phyloP scores from a whole-genome alignment of 2,888 invertebrate genomes.

The Diachrysia chrysitis region DNA sequence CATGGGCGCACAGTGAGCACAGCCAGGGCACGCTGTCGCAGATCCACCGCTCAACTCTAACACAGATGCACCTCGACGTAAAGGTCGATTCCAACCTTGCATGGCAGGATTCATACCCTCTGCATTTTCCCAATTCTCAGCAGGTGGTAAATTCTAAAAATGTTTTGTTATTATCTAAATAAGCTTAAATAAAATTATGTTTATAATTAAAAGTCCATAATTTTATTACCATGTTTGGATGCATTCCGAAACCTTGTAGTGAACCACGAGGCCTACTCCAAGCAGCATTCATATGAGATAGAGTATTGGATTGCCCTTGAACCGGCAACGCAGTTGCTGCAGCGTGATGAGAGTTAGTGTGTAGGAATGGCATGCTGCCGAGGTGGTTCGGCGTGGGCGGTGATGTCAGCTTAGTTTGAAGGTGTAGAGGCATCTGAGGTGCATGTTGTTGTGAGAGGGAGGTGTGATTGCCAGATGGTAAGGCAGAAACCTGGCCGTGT shows the following conservation, averaged over 20 bases:
- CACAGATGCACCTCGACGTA: constrained; percentile 83
- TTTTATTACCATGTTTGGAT: constrained; percentile 71
- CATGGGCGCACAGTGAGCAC: constrained; percentile 65
- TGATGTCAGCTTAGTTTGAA: constrained; percentile 68
- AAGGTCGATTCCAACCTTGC: constrained; percentile 77
- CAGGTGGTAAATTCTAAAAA: constrained; percentile 57
- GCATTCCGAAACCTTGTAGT: constrained; percentile 75
- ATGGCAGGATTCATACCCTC: constrained; percentile 60
- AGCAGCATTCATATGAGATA: constrained; percentile 70
- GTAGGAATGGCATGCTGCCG: constrained; percentile 82
- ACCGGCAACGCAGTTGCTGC: constrained; percentile 57
- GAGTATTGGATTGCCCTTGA: constrained; percentile 70
- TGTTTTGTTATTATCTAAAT: too few relatives aligned
- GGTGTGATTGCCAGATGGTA: constrained; percentile 61
- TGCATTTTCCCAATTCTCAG: constrained; percentile 76
- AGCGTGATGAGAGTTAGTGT: constrained; percentile 70
- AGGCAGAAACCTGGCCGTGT: constrained; percentile 30
- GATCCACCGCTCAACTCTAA: constrained; percentile 76
- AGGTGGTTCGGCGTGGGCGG: constrained; percentile 65
- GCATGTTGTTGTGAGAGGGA: constrained; percentile 59
- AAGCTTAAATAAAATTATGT: background rate
- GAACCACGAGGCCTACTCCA: constrained; percentile 80
- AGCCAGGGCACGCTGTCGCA: constrained; percentile 62
- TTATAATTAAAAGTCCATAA: background rate
- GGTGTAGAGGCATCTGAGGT: constrained; percentile 65